Percentiles rank a stretch among this genome's conserved stretches.
These are phyloP conservation scores for Mesocricetus auratus DNA, from an alignment of 2,113 vertebrate genomes.

Conservation along the genomic window DNA sequence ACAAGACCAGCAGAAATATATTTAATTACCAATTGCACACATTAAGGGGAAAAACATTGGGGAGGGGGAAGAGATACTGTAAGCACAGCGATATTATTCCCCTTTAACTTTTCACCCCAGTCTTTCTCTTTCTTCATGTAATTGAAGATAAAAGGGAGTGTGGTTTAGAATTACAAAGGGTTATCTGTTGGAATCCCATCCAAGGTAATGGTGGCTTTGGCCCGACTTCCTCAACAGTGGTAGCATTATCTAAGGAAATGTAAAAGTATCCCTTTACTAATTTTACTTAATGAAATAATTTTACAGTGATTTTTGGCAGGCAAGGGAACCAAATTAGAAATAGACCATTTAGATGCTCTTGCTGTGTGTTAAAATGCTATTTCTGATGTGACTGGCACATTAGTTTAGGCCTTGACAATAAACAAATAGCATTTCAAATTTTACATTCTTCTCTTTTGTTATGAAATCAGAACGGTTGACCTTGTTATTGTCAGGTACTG, in stretches of 20 bases:
- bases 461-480: background rate
- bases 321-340: slow-evolving; percentile 1
- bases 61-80: slow-evolving; percentile 67
- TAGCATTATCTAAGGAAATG: slow-evolving; percentile 4
- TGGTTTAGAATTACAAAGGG: slow-evolving; percentile 58
- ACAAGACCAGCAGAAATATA: slow-evolving; percentile 89
- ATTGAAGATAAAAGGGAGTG: slow-evolving; percentile 72
- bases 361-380: background rate
- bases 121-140: slow-evolving; percentile 62
- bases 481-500: background rate
- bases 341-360: background rate
- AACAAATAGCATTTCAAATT: background rate
- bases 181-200: slow-evolving; percentile 56
- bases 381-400: background rate
- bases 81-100: slow-evolving; percentile 80
- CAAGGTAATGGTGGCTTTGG: slow-evolving; percentile 39
- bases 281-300: slow-evolving; percentile 52
- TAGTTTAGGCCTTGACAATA: slow-evolving; percentile 1
- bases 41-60: slow-evolving; percentile 78
- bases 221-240: background rate
- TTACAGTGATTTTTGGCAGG: background rate
- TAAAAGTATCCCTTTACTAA: slow-evolving; percentile 25
- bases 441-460: slow-evolving; percentile 28
- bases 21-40: slow-evolving; percentile 88
- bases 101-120: slow-evolving; percentile 79